Base-by-base conservation (phyloP, 2,113 vertebrate species). In the Corythaeola cristata region DNA sequence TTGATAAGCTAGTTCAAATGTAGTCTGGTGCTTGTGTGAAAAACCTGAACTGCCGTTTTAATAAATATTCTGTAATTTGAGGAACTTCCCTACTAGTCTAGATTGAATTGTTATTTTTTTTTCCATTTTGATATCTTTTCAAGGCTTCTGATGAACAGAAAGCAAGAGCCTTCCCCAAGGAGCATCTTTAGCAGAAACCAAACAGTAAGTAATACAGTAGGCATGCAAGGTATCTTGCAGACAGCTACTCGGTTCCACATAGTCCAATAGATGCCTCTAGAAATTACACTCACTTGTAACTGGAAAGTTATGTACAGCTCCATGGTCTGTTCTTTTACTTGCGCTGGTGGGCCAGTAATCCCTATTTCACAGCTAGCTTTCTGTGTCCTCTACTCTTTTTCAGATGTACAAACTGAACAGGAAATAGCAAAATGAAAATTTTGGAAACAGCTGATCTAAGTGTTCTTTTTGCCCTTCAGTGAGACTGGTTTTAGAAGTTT, bases 171-270 rank as follows among this genome's bases (percentile, higher is more conserved):
- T 82, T 91, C 58, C 24, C 23, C 22, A 76, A 64, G 69, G 49
- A 82, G 5, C 35, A 72, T 49, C 66, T 93, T 73, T 85, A 89
- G 66, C 39, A 94, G 85, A 74, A 91, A 67, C 11, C 26, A 53
- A 52, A 60, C 59, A 87, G 37, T 71, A 64, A 89, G 58, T 85
- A 59, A 47, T 47, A 20, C 20, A 56, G 69, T 24, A 81, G 52
- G 47, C 15, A 5, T 60, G 21, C 30, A 62, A 64, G 35, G 28
- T 74, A 7, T 20, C 32, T 58, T 67, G 37, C 21, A 91, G 77
- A 14, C 45, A 92, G n/a, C 30, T 75, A 2, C 56, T 68, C 0
- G 0, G 17, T 75, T 82, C 78, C 35, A 20, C 1, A 1, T 8
- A 27, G 16, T 74, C 22, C 41, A 26, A 47, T 21, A 81, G 45